Conservation (phyloP, 2,113 vertebrate species). For the Osmerus mordax region DNA sequence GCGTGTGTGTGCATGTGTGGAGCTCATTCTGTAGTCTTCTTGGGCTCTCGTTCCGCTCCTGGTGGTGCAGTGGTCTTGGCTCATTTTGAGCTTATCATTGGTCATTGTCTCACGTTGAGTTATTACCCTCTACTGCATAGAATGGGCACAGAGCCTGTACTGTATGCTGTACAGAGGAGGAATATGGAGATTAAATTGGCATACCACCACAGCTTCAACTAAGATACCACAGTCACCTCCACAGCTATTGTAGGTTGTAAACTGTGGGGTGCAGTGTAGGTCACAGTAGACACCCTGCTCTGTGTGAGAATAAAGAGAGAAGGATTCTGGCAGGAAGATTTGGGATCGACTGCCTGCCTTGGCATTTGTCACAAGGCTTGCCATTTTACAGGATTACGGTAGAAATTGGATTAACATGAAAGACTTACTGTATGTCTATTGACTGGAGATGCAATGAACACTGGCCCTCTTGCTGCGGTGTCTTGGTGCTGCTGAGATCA, state of each 20-base stretch:
- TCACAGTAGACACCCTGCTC: background rate
- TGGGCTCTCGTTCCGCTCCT: background rate
- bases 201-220: background rate
- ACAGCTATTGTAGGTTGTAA: background rate
- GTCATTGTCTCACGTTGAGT: slow-evolving; percentile 13
- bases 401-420: slow-evolving; percentile 32
- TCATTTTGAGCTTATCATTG: background rate
- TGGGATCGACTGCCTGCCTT: background rate
- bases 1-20: background rate
- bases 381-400: slow-evolving; percentile 20
- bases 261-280: too few relatives aligned
- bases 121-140: background rate
- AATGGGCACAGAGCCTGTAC: background rate
- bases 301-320: background rate
- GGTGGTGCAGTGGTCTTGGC: slow-evolving; percentile 14
- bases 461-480: background rate
- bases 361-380: slow-evolving; percentile 7
- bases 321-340: background rate
- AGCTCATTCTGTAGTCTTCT: background rate
- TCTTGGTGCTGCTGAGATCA: background rate
- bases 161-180: background rate
- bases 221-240: background rate
- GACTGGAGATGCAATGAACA: background rate
- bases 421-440: background rate
- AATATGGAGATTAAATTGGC: background rate